Evolutionary conservation across 37 sponge, comb jelly and placozoan species (phyloP).

Genomic region (Agelas oroides): DNA sequence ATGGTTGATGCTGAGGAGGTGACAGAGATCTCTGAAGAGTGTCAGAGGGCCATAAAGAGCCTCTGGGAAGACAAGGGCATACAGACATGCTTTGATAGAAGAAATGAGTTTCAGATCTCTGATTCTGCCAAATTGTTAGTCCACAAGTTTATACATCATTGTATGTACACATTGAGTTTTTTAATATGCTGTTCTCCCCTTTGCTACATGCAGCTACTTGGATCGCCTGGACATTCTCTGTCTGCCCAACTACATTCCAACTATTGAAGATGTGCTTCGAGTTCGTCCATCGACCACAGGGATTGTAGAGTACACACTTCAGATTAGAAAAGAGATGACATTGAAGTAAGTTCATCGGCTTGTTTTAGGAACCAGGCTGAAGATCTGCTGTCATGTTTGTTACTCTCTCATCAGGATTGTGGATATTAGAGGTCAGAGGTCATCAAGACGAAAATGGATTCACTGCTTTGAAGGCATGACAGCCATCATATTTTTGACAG

Average conservation of each 20-base stretch:
- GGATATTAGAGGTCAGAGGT: slow-evolving; percentile 99
- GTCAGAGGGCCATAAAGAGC: too few relatives aligned
- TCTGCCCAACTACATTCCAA: slow-evolving; percentile 75
- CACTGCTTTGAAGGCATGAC: slow-evolving; percentile 98
- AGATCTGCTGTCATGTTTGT: too few relatives aligned
- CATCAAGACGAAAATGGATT: slow-evolving; percentile 98
- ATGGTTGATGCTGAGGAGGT: too few relatives aligned
- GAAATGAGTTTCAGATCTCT: slow-evolving; percentile 93
- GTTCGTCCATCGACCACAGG: slow-evolving; percentile 94
- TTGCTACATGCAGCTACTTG: slow-evolving; percentile 91
- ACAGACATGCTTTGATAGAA: slow-evolving; percentile 80
- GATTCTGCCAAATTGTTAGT: too few relatives aligned
- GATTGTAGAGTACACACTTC: slow-evolving; percentile 91
- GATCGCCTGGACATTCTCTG: slow-evolving; percentile 84
- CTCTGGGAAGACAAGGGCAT: slow-evolving; percentile 86
- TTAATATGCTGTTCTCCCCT: too few relatives aligned
- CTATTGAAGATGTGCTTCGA: slow-evolving; percentile 88
- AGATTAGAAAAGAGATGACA: slow-evolving; percentile 67
- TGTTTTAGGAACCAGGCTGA: too few relatives aligned
- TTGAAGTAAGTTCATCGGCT: too few relatives aligned
- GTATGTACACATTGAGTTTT: too few relatives aligned
- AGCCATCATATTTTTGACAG: slow-evolving; percentile 92
- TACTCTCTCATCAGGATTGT: too few relatives aligned
- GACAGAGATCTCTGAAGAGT: too few relatives aligned
- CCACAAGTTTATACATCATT: too few relatives aligned